Base-by-base conservation (phyloP, 2,888 invertebrate species). In the Drosophila hamatofila region DNA sequence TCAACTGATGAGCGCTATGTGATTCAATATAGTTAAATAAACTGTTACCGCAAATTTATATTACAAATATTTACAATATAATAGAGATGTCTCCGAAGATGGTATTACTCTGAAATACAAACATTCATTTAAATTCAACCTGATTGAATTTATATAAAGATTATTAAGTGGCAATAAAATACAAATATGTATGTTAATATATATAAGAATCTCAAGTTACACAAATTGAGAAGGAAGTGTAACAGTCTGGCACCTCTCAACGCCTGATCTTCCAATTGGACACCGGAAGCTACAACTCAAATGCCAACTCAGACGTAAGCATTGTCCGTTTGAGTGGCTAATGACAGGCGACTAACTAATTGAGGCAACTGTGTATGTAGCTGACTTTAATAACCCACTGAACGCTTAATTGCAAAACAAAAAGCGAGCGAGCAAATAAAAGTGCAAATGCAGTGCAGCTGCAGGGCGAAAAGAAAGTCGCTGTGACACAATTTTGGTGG, bases 401-500 rank as follows among this genome's bases (percentile, higher is more conserved):
- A 70, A 65, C 46, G 46, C 42, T 49, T 67, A 72, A 80, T 80
- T 76, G 66, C 72, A 58, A 67, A 58, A 67, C 61, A 76, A 60
- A 72, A 61, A 49, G 41, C 16, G 18, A 75, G 41, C 23, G 25
- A 33, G 9, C 23, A 70, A 52, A 66, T 8, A 64, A 37, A 51
- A 74, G 41, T 54, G 56, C 63, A 78, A 55, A 49, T 30, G 46
- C 48, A 35, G 57, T 7, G 8, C 48, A 69, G 75, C 49, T 66
- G 60, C 63, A 57, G 63, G 77, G 71, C 63, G 58, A 80, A 80
- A 79, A 80, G 77, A 72, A 78, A 78, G 80, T 80, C 54, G 60
- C 52, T 60, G 56, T 62, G 61, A 54, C 68, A 79, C 52, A 74
- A 25, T 74, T 76, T 59, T 63, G 42, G n/a, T 69, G 79, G 42